Percentiles rank a stretch among this genome's conserved stretches.
Conservation (phyloP, 35 echinoderm and acorn worm genomes). For the Strongylocentrotus purpuratus region DNA sequence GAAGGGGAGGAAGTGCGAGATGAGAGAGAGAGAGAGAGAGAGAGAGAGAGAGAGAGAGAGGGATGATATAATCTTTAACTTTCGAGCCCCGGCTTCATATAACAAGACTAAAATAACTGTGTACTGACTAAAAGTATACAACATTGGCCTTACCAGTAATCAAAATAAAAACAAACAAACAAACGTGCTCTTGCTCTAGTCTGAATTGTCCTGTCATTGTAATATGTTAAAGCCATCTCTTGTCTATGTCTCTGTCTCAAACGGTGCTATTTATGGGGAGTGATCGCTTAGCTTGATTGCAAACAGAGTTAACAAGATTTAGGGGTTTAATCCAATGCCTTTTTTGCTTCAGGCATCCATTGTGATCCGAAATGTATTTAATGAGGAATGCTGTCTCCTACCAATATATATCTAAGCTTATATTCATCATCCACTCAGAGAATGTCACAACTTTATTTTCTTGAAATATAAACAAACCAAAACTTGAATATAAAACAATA, state of each 20-base stretch:
- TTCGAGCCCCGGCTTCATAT: no score
- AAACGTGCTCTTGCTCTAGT: background rate
- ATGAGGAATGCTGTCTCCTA: background rate
- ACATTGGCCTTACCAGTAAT: no score
- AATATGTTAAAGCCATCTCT: background rate
- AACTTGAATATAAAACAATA: no score
- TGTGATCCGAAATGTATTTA: background rate
- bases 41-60: background rate
- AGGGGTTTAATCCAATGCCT: background rate
- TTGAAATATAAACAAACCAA: background rate
- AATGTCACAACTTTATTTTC: background rate
- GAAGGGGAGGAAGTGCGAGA: background rate
- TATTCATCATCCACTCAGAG: background rate
- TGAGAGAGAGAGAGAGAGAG: background rate
- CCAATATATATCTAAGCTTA: background rate
- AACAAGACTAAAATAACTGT: no score
- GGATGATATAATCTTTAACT: background rate
- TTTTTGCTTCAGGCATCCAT: background rate
- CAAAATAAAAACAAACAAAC: no score
- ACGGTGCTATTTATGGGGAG: background rate
- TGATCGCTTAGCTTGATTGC: constrained; percentile 16
- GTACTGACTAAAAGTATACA: no score
- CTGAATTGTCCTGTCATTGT: background rate
- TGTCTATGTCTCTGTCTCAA: background rate
- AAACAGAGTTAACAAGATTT: constrained; percentile 5